These are phyloP conservation scores for Lordiphosa collinella DNA, from an alignment of 1,140 invertebrate species.

Conservation along the genomic window DNA sequence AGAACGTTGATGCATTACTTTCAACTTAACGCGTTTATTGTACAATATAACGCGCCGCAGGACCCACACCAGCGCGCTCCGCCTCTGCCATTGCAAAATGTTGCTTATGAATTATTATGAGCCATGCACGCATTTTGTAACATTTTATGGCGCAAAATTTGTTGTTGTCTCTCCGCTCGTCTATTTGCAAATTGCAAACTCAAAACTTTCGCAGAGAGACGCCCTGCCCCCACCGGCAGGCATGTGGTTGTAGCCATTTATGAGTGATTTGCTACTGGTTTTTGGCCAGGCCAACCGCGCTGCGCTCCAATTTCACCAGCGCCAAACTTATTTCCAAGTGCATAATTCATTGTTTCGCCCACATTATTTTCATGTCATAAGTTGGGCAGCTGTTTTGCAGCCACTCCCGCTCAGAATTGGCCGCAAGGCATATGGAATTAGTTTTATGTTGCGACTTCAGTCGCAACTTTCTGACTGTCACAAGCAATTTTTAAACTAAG, in stretches of 20 bases:
- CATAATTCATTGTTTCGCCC: constrained; percentile 76
- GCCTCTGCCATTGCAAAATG: constrained; percentile 57
- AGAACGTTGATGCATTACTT: constrained; percentile 74
- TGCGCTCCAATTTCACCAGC: constrained; percentile 56
- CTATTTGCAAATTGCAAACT: constrained; percentile 64
- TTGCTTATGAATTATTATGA: constrained; percentile 78
- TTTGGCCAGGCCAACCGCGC: constrained; percentile 41
- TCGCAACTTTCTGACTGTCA: constrained; percentile 46
- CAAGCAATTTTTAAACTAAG: constrained; percentile 45
- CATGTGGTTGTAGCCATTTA: constrained; percentile 45
- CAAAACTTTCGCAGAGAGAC: constrained; percentile 37
- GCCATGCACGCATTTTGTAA: constrained; percentile 70
- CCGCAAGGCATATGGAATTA: constrained; percentile 74
- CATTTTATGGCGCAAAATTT: constrained; percentile 72
- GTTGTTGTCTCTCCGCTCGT: constrained; percentile 53
- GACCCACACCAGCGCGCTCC: not conserved
- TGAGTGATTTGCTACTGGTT: constrained; percentile 71
- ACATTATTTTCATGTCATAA: constrained; percentile 76
- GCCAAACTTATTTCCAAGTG: constrained; percentile 73
- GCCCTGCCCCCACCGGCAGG: not conserved
- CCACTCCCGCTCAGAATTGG: constrained; percentile 31
- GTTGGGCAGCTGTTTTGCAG: constrained; percentile 47
- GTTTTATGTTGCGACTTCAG: constrained; percentile 48
- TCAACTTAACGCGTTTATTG: constrained; percentile 73
- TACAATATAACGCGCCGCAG: constrained; percentile 41